These are phyloP conservation scores for Simalia tracyae DNA, from an alignment of 2,797 vertebrate genomes.

Conservation along the genomic window DNA sequence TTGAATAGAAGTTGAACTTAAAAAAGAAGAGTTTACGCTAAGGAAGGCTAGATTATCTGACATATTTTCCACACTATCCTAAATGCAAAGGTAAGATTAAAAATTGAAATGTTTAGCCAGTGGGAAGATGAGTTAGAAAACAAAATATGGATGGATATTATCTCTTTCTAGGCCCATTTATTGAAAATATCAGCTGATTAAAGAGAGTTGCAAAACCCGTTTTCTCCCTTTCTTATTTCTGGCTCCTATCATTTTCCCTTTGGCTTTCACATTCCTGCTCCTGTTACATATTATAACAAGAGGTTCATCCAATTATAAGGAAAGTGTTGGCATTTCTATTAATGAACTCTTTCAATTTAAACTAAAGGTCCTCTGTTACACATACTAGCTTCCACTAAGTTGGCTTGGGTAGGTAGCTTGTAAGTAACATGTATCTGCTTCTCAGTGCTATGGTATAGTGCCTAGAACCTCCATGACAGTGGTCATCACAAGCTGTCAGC, in stretches of 20 bases:
- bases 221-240: not conserved
- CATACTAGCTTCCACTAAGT: not conserved
- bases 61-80: not conserved
- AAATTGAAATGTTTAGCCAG: not conserved
- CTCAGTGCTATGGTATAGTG: not conserved
- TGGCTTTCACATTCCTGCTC: not conserved
- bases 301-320: not conserved
- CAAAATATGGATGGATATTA: not conserved
- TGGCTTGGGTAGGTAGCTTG: not conserved
- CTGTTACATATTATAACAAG: not conserved
- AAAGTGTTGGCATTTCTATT: not conserved
- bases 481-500: not conserved
- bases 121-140: not conserved
- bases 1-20: not conserved
- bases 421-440: not conserved
- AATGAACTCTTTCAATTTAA: not conserved
- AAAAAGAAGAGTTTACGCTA: not conserved
- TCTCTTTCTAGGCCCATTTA: not conserved
- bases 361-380: not conserved
- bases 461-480: not conserved
- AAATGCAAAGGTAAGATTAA: not conserved
- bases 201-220: not conserved
- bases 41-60: not conserved
- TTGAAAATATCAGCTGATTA: not conserved
- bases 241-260: not conserved